Percentiles rank a stretch among this genome's conserved stretches.
phyloP scores from a whole-genome alignment of 2,797 vertebrate genomes.

The Lepilemur septentrionalis region DNA sequence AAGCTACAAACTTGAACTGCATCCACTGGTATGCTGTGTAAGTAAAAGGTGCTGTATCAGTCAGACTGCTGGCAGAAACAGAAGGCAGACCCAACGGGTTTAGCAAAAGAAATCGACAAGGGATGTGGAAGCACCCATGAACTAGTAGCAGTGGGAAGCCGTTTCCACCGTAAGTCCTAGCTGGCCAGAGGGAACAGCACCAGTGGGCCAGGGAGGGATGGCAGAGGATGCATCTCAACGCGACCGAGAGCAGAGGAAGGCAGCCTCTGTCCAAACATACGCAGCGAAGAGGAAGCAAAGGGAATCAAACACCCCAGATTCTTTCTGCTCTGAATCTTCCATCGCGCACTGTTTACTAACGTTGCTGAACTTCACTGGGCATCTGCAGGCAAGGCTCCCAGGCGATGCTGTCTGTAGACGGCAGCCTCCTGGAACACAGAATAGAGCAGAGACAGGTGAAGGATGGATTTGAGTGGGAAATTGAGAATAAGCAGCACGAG shows the following conservation, averaged over 20 bases:
- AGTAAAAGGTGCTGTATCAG: background rate
- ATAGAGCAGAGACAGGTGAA: background rate
- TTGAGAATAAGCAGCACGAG: too few species aligned
- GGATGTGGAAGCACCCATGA: background rate
- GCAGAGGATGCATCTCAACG: fast-evolving
- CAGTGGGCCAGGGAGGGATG: fast-evolving
- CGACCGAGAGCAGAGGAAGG: background rate
- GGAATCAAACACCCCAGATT: too few species aligned
- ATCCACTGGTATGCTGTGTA: background rate
- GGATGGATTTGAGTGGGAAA: too few species aligned
- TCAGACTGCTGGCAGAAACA: background rate
- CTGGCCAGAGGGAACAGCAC: background rate
- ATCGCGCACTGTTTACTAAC: too few species aligned
- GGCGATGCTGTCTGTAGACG: fast-evolving
- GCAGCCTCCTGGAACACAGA: background rate
- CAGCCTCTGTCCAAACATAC: background rate
- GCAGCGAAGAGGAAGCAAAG: too few species aligned
- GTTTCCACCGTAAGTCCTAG: background rate
- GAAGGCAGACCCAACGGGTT: background rate
- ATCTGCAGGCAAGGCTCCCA: background rate
- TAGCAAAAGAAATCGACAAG: background rate
- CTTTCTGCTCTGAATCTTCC: background rate
- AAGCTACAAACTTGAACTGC: background rate
- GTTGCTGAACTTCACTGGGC: background rate
- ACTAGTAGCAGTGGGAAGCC: background rate